Evolutionary conservation across 2,113 vertebrate genomes (phyloP), one percentile per base, ranked within the genome.

Genomic region (Podarcis raffonei): DNA sequence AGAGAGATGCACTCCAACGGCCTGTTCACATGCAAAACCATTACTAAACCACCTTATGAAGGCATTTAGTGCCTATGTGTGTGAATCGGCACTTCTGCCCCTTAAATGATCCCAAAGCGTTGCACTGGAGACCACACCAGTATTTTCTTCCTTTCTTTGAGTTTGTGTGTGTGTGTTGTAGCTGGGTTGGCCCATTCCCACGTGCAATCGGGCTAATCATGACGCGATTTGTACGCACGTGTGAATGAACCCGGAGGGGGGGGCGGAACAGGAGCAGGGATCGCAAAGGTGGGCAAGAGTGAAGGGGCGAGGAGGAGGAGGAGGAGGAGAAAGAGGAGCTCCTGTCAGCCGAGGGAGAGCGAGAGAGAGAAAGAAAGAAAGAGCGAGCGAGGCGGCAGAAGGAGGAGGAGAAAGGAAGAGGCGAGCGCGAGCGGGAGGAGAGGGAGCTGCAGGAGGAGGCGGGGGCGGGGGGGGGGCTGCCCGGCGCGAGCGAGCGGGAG

Each of bases 341-440:
- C 13, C 9, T 71, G 25, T 25, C 11, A 15, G 9, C 32, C 6
- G 81, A 23, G 89, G 74, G 85, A 83, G 86, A 86, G 85, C 69
- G 62, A 88, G 11, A 15, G 69, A 2, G 5, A 42, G 39, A 42
- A 42, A 42, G 42, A 89, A 12, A 7, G 42, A 35, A 11, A 81
- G 86, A 72, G 84, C 74, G 86, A 86, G 85, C 69, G 65, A 88
- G 11, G 57, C 2, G 18, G 85, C 81, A 86, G 78, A 69, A 85
- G 89, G 85, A 76, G 93, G 90, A 32, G 37, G 90, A 85, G 91
- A 87, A 87, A 82, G 81, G 2, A 5, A 87, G 84, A 90, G 91
- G 30, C n/a, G 9, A 18, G 16, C 13, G 30, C 27, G 6, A 72
- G 30, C 13, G 83, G 80, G 87, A 71, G 81, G 22, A 87, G 68